Percentiles rank a stretch among this genome's conserved stretches.
phyloP scores from a whole-genome alignment of 2,113 vertebrate genomes.

The Trogon melanurus region DNA sequence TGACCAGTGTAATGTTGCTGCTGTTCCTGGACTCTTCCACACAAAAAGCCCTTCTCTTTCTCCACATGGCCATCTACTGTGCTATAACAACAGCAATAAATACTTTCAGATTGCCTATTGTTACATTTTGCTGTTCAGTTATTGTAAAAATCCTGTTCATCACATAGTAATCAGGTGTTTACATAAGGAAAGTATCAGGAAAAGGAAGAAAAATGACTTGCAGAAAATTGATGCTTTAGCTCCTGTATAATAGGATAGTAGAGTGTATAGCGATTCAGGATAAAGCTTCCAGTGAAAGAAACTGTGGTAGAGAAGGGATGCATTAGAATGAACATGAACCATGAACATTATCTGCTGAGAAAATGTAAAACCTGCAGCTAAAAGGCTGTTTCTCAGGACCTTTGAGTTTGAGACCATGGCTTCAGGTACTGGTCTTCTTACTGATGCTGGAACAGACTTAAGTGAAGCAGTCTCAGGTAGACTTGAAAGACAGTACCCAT shows the following conservation, averaged over 20 bases:
- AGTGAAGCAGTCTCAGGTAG: background rate
- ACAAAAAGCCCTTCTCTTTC: background rate
- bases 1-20: background rate
- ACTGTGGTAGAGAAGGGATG: background rate
- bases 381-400: background rate
- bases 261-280: background rate
- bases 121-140: background rate
- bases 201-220: background rate
- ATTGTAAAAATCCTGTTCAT: background rate
- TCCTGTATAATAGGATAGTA: background rate
- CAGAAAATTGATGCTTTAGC: background rate
- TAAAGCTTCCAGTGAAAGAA: background rate
- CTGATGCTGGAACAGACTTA: background rate
- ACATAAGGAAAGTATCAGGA: background rate
- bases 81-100: rapidly evolving
- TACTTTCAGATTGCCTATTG: background rate
- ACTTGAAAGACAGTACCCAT: background rate
- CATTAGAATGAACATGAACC: background rate
- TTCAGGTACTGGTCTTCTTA: background rate
- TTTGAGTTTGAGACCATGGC: background rate
- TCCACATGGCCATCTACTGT: background rate
- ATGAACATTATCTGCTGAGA: background rate
- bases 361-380: background rate
- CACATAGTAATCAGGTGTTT: background rate
- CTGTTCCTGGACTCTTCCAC: background rate